Conservation (phyloP, 2,888 invertebrate genomes). For the Coleophora deauratella region DNA sequence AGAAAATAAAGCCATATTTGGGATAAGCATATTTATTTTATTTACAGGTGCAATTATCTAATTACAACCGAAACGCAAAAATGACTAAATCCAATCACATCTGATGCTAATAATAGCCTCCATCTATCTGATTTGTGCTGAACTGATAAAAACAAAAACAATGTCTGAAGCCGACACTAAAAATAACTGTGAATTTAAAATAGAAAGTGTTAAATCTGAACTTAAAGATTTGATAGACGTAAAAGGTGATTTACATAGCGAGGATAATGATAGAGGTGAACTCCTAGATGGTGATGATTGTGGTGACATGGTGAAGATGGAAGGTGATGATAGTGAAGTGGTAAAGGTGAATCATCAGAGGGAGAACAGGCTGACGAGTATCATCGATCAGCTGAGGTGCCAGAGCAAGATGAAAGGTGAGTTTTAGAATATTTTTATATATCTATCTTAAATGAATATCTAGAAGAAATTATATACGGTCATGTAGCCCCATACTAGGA, state of each 20-base stretch:
- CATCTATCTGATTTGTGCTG: neutral
- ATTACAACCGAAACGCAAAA: too few relatives aligned
- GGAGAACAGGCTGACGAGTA: constrained; percentile 59
- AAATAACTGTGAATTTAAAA: neutral
- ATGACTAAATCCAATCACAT: neutral
- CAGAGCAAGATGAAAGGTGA: constrained; percentile 61
- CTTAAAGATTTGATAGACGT: constrained; percentile 1
- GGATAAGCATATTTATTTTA: too few relatives aligned
- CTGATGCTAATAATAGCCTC: constrained; percentile 1
- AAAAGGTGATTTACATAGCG: constrained; percentile 16
- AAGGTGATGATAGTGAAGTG: constrained; percentile 32
- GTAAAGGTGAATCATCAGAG: constrained; percentile 33
- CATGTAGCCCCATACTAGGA: too few relatives aligned
- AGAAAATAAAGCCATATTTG: too few relatives aligned
- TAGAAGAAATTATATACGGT: too few relatives aligned
- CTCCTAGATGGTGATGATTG: constrained; percentile 17
- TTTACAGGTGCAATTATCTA: too few relatives aligned
- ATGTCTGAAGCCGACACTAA: constrained; percentile 1
- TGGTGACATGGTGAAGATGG: constrained; percentile 34
- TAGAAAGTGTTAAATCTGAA: neutral
- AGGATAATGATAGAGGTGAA: constrained; percentile 24
- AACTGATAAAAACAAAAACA: neutral
- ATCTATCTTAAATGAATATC: too few relatives aligned
- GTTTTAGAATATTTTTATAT: constrained; percentile 12
- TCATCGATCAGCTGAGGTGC: constrained; percentile 63